A percentile compares a stretch with the other conserved stretches of the same genome.
These are phyloP conservation scores for Bombus vancouverensis DNA, from an alignment of 1,140 invertebrate genomes.

Conservation along the genomic window DNA sequence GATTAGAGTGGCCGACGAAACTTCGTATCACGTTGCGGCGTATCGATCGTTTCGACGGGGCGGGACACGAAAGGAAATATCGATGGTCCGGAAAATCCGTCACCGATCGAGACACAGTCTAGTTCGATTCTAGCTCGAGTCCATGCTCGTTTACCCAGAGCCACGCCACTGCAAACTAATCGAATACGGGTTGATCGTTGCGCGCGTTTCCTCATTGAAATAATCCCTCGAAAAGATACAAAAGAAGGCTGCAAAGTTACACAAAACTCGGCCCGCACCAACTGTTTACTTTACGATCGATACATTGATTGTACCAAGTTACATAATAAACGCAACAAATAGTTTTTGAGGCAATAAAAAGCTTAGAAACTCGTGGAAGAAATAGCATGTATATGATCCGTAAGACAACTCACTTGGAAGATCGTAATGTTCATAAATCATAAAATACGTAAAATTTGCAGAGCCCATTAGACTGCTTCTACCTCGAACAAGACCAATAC, in stretches of 20 bases:
- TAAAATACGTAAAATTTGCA: background rate
- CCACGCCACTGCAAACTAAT: background rate
- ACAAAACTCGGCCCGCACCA: no score
- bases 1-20: constrained; percentile 18
- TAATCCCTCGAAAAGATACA: no score
- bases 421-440: background rate
- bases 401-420: no score
- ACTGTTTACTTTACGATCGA: no score
- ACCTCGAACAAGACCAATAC: no score
- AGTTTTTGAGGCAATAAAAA: no score
- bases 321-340: no score
- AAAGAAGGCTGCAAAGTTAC: no score
- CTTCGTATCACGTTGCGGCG: constrained; percentile 24
- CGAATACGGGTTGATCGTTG: background rate
- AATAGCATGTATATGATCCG: no score
- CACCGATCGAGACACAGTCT: background rate
- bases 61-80: constrained; percentile 6
- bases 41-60: background rate
- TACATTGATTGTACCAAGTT: no score
- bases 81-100: constrained; percentile 37
- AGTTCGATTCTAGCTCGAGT: background rate
- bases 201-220: background rate
- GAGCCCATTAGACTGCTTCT: no score
- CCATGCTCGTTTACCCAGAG: background rate
- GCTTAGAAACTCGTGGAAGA: background rate